A percentile compares a stretch with the other conserved stretches of the same genome.
Evolutionary conservation across 92 coral and sea anemone genomes (phyloP).

Genomic region (Porites lobata): DNA sequence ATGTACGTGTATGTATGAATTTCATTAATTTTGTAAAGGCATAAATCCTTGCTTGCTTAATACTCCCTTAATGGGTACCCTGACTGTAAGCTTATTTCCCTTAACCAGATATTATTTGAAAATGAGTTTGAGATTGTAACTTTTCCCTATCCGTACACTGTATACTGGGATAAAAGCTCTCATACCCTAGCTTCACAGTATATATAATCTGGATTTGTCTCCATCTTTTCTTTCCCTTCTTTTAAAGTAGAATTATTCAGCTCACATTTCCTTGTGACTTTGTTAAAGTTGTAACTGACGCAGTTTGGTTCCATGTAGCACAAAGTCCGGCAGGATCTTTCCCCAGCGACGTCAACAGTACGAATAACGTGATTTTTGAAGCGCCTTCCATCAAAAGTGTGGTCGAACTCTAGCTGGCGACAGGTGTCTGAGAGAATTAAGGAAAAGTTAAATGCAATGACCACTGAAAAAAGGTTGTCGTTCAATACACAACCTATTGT

Average conservation of each 20-base stretch:
- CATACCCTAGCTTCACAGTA: slow-evolving; percentile 2
- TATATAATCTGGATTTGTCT: background rate
- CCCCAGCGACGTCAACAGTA: background rate
- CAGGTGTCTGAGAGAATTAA: background rate
- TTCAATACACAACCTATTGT: too few species aligned
- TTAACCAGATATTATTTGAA: too few species aligned
- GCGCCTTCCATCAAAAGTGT: background rate
- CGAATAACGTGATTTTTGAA: background rate
- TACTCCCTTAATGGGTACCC: too few species aligned
- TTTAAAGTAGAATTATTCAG: background rate
- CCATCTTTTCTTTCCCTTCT: background rate
- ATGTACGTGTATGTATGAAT: too few species aligned
- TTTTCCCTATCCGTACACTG: background rate
- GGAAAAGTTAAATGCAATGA: too few species aligned
- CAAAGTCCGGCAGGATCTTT: background rate
- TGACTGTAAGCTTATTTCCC: too few species aligned
- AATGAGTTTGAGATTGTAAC: background rate
- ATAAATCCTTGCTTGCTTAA: too few species aligned
- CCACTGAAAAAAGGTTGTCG: too few species aligned
- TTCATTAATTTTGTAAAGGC: too few species aligned
- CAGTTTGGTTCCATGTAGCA: slow-evolving; percentile 10
- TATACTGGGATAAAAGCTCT: background rate
- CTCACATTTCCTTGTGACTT: background rate
- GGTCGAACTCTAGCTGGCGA: background rate
- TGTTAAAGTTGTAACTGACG: background rate